A percentile compares a stretch with the other conserved stretches of the same genome.
Evolutionary conservation across 92 coral and sea anemone genomes (phyloP).

Genomic region (Metridium senile): DNA sequence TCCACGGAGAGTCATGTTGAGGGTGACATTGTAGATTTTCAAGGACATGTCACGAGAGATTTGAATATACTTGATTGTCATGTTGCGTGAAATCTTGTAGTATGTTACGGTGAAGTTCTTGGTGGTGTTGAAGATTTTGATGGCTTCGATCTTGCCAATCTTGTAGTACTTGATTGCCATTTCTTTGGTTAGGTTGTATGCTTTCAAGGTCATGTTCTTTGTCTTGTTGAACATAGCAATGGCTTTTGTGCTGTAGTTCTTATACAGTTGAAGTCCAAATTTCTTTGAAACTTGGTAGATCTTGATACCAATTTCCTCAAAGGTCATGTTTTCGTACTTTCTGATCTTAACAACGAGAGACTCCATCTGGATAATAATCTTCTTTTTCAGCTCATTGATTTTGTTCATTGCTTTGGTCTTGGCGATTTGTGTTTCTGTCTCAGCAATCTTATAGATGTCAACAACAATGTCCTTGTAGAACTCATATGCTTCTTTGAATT

Average conservation of each 20-base stretch:
- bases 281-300: conserved; percentile 55
- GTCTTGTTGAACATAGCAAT: conserved; percentile 65
- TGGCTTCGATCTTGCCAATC: conserved; percentile 58
- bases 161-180: conserved; percentile 67
- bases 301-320: conserved; percentile 64
- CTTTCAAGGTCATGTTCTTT: conserved; percentile 55
- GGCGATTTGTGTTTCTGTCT: conserved; percentile 21
- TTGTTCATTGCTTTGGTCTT: conserved; percentile 38
- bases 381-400: conserved; percentile 36
- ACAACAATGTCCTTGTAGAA: conserved; percentile 57
- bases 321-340: conserved; percentile 79
- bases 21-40: conserved; percentile 58
- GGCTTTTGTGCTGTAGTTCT: conserved; percentile 62
- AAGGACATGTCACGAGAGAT: conserved; percentile 53
- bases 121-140: conserved; percentile 46
- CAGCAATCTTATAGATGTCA: conserved; percentile 51
- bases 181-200: conserved; percentile 54
- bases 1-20: conserved; percentile 54
- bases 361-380: conserved; percentile 41
- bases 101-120: conserved; percentile 57
- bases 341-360: conserved; percentile 51
- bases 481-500: conserved; percentile 50
- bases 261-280: conserved; percentile 67
- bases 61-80: conserved; percentile 49
- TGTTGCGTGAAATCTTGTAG: conserved; percentile 46